Evolutionary conservation across 1,140 invertebrate genomes (phyloP).

Genomic region (Drosophila pseudoananassae): DNA sequence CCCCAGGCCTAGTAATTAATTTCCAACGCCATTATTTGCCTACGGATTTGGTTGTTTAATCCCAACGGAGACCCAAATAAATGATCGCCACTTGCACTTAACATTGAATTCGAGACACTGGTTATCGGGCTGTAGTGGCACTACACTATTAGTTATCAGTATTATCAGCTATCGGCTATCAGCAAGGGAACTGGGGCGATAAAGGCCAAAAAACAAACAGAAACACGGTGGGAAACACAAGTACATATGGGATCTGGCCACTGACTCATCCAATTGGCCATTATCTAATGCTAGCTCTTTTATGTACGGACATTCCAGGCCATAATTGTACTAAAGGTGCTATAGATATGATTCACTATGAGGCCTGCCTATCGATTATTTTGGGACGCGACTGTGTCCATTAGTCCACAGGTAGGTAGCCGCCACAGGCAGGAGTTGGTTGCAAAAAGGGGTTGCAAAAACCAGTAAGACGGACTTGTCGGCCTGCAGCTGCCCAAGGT

Average conservation of each 20-base stretch:
- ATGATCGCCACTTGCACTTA: conserved; percentile 42
- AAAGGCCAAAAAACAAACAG: conserved; percentile 44
- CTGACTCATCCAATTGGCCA: conserved; percentile 18
- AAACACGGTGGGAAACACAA: conserved; percentile 5
- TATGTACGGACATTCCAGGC: conserved; percentile 28
- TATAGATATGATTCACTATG: not conserved
- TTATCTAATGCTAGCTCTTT: conserved; percentile 29
- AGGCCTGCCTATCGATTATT: conserved; percentile 35
- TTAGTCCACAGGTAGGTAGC: conserved; percentile 54
- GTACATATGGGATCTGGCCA: conserved; percentile 13
- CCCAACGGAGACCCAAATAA: conserved; percentile 6
- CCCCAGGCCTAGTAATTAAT: conserved; percentile 28
- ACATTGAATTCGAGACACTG: conserved; percentile 35
- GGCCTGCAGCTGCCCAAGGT: conserved; percentile 63
- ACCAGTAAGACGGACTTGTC: conserved; percentile 60
- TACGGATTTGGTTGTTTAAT: conserved; percentile 38
- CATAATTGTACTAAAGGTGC: not conserved
- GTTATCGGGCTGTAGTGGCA: conserved; percentile 28
- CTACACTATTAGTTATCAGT: conserved; percentile 45
- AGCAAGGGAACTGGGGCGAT: conserved; percentile 26
- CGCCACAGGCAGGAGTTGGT: not conserved
- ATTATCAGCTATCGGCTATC: not conserved
- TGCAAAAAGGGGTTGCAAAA: conserved; percentile 77
- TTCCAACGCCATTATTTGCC: conserved; percentile 27
- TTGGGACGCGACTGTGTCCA: conserved; percentile 57